phyloP scores from a whole-genome alignment of 2,797 vertebrate species.

The Eulemur coronatus region DNA sequence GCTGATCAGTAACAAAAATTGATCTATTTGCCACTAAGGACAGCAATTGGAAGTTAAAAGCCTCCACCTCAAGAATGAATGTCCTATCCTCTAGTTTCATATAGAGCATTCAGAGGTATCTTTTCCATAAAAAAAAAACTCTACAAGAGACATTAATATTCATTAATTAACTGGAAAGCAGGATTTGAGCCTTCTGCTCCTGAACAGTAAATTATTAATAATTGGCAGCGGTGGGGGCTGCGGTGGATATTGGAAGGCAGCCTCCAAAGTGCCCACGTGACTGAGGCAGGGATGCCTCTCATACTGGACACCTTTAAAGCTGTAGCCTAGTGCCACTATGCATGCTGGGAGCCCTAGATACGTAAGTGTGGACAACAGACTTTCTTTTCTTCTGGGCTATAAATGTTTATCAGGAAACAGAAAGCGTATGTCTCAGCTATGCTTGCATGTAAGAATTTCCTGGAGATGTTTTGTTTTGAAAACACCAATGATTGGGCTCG shows the following conservation, averaged over 20 bases:
- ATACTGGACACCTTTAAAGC: background rate
- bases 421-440: background rate
- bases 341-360: background rate
- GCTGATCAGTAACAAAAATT: constrained; percentile 69
- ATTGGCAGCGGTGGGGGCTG: no score
- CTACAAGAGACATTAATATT: background rate
- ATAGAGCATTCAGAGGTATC: background rate
- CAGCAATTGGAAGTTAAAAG: constrained; percentile 51
- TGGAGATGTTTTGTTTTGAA: background rate
- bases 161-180: background rate
- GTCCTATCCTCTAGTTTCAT: background rate
- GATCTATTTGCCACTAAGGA: constrained; percentile 45
- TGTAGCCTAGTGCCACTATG: no score
- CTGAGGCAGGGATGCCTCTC: background rate
- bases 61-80: background rate
- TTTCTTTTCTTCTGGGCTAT: background rate
- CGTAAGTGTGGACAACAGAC: background rate
- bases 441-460: background rate
- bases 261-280: background rate
- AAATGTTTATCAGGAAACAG: background rate
- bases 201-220: background rate
- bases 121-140: background rate
- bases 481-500: background rate
- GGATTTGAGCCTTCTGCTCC: background rate
- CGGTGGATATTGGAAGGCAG: background rate